These are phyloP conservation scores for Eucidaris tribuloides DNA, from an alignment of 35 echinoderm and acorn worm species.

Conservation along the genomic window DNA sequence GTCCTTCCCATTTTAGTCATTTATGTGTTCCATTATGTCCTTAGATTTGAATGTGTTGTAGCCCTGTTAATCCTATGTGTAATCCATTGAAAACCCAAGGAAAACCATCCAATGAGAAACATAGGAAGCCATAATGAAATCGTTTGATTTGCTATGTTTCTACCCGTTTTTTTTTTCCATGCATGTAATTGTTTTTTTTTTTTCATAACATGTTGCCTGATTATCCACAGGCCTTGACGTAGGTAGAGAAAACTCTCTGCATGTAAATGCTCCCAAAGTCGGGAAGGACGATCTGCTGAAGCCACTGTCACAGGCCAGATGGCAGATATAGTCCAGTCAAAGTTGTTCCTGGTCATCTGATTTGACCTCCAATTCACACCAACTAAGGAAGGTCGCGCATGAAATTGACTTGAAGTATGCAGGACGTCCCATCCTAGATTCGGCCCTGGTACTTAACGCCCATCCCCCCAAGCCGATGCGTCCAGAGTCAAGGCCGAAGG, in stretches of 20 bases:
- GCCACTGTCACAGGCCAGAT: constrained; percentile 60
- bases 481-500: constrained; percentile 61
- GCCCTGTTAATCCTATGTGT: too few species aligned
- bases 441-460: constrained; percentile 36
- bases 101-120: too few species aligned
- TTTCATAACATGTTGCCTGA: background rate
- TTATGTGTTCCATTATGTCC: too few species aligned
- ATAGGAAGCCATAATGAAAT: too few species aligned
- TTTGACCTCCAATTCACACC: constrained; percentile 66
- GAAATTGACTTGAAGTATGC: constrained; percentile 64
- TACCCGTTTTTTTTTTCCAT: too few species aligned
- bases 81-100: too few species aligned
- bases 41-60: too few species aligned
- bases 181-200: constrained; percentile 24
- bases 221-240: constrained; percentile 50
- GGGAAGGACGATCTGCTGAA: constrained; percentile 59
- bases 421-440: constrained; percentile 41
- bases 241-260: constrained; percentile 57
- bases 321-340: constrained; percentile 65
- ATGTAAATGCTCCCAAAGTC: constrained; percentile 62
- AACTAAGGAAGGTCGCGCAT: constrained; percentile 82
- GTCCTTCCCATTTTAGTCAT: too few species aligned
- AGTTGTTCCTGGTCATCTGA: constrained; percentile 33
- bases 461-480: constrained; percentile 71
- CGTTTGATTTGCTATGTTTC: too few species aligned